Base-by-base conservation (phyloP, 2,797 vertebrate species). In the Ctenopoma multispine region DNA sequence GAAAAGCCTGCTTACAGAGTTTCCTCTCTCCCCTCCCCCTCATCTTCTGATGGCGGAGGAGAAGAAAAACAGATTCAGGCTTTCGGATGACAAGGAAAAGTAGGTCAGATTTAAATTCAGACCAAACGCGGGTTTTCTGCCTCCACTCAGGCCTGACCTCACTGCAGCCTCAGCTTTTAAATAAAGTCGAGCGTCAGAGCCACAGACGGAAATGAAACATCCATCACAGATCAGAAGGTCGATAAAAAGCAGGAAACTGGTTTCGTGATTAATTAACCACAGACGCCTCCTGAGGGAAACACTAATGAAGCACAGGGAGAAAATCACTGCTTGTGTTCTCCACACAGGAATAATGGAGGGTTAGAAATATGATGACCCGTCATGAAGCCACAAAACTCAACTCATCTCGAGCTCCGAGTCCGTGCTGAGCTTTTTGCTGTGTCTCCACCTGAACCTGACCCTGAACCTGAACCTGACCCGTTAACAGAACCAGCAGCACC, bases 41-140 rank as follows among this genome's bases (percentile, higher is more conserved):
- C 59, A 24, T 38, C 40, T 56, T 38, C 70, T 17, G 15, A 44
- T 50, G 43, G 76, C 43, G n/a, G 15, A 53, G 54, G 55, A 68
- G 74, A 71, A 81, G 58, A 68, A 77, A 79, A 78, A 82, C 72
- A 77, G 63, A 72, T 79, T 82, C 88, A 79, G 13, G 64, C 77
- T 66, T 81, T 70, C 61, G 53, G 76, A 77, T 41, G 78, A 80
- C 49, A 50, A 67, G 68, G 54, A 82, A 88, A 87, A 31, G 65
- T 87, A 86, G 87, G 89, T 89, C 87, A 87, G 82, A 84, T 83
- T 86, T 72, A 83, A 86, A 89, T 80, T 82, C 72, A 51, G 64
- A 66, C 55, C 15, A 62, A 77, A 76, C 53, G 57, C 38, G 36
- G 7, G 44, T 48, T 29, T 61, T 48, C 27, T 55, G 70, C 63